phyloP scores from a whole-genome alignment of 2,113 vertebrate genomes.

The Ploceus nigricollis region DNA sequence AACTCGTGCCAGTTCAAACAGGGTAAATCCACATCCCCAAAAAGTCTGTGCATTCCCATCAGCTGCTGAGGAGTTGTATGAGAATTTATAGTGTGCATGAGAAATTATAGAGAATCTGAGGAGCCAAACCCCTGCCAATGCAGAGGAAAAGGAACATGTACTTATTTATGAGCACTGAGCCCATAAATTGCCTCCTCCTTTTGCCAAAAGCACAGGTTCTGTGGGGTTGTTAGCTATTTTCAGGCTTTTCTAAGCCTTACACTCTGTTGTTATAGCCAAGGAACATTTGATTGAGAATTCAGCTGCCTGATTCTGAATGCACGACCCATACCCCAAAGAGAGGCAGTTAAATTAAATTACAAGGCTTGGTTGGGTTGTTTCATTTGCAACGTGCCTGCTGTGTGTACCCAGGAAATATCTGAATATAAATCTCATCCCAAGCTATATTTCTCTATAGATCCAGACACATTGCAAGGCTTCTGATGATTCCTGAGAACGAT shows the following conservation, averaged over 20 bases:
- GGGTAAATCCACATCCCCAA: background rate
- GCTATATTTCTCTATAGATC: background rate
- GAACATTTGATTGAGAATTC: background rate
- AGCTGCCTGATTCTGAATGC: background rate
- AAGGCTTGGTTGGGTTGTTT: background rate
- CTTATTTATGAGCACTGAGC: background rate
- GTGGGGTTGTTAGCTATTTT: background rate
- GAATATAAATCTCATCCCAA: background rate
- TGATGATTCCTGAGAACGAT: background rate
- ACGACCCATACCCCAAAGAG: background rate
- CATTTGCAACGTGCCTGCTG: background rate
- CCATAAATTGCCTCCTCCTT: background rate
- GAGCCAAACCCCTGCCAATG: background rate
- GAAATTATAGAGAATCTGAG: background rate
- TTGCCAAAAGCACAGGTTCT: conserved; percentile 2
- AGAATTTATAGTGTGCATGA: background rate
- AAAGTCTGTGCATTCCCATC: background rate
- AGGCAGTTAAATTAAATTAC: background rate
- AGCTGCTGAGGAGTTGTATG: background rate
- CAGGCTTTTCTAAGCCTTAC: background rate
- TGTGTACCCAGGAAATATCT: background rate
- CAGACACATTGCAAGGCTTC: background rate
- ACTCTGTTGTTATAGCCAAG: background rate
- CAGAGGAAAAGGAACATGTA: background rate
- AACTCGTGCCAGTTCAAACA: background rate